Evolutionary conservation across 2,113 vertebrate species (phyloP), one percentile per base, ranked within the genome.

Genomic region (Odocoileus virginianus): DNA sequence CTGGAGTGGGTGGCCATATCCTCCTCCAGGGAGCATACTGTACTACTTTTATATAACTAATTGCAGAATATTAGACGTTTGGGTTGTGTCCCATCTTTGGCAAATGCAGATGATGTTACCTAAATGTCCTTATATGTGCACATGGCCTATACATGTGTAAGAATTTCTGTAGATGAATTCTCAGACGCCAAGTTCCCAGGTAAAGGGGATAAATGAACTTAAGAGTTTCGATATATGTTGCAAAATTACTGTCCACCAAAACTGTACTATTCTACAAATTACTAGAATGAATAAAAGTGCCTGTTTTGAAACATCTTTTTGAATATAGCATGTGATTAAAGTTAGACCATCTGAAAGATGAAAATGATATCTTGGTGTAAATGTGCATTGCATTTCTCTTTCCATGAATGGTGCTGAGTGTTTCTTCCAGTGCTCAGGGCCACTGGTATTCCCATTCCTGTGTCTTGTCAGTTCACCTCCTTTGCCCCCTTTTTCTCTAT

Each of bases 361-460:
- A 14, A 25, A 14, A 25, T 43, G 57, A 33, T 15, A 21, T 2
- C 52, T 71, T 6, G 6, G 55, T n/a, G 6, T n/a, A 60, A 58
- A 45, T 12, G 36, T 83, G 15, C 54, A 10, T 3, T 33, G 30
- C 6, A 4, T 14, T 43, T 71, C 27, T 71, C 71, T 84, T 61
- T 2, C 9, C 7, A 0, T 27, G 11, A 58, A 12, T 9, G 10
- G 27, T 6, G 19, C 2, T 6, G 43, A n/a, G 10, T 1, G 1
- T 40, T 23, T 67, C 40, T 67, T 45, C 52, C 28, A 6, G 28
- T 36, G 47, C 21, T n/a, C 1, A 15, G 52, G 60, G 10, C 36
- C 8, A 0, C 23, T 15, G 25, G 4, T 33, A 2, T 47, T 36
- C 55, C 43, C 9, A 1, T 3, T 21, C 45, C 40, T 36, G 7